Percentiles rank a stretch among this genome's conserved stretches.
phyloP scores from a whole-genome alignment of 53 echinoderm and acorn worm species.

The Arbacia lixula region DNA sequence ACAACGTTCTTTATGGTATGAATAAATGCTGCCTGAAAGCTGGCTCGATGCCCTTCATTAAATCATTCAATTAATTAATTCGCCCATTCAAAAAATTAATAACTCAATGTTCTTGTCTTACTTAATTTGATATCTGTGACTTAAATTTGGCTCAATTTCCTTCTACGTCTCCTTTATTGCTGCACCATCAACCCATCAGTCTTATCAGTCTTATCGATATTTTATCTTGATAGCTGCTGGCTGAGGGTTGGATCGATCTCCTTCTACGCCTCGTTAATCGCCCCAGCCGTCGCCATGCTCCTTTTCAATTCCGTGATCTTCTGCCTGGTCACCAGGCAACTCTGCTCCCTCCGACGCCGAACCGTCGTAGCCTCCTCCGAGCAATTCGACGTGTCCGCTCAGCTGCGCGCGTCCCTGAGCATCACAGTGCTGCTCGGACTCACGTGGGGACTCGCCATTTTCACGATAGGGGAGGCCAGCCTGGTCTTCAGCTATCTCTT shows the following conservation, averaged over 20 bases:
- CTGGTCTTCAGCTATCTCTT: constrained; percentile 88
- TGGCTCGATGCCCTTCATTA: too few species aligned
- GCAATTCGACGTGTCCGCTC: constrained; percentile 73
- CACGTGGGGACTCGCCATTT: constrained; percentile 88
- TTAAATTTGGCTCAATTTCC: too few species aligned
- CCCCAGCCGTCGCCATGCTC: constrained; percentile 80
- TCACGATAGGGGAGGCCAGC: constrained; percentile 81
- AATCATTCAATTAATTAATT: too few species aligned
- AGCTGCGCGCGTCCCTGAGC: constrained; percentile 81
- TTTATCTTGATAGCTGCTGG: too few species aligned
- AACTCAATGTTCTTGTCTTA: too few species aligned
- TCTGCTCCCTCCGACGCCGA: constrained; percentile 78
- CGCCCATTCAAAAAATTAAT: too few species aligned
- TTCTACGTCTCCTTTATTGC: too few species aligned
- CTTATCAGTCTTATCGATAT: neutral
- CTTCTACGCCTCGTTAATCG: constrained; percentile 79
- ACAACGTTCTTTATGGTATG: too few species aligned
- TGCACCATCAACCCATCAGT: neutral
- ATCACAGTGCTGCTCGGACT: constrained; percentile 90
- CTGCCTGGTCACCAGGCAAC: constrained; percentile 75
- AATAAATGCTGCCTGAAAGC: too few species aligned
- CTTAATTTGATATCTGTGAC: too few species aligned
- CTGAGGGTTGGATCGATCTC: constrained; percentile 57
- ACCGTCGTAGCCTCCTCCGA: constrained; percentile 64
- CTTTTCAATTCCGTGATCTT: constrained; percentile 88